phyloP scores from a whole-genome alignment of 37 sponge, comb jelly and placozoan species.

The Dysidea cf. avara region DNA sequence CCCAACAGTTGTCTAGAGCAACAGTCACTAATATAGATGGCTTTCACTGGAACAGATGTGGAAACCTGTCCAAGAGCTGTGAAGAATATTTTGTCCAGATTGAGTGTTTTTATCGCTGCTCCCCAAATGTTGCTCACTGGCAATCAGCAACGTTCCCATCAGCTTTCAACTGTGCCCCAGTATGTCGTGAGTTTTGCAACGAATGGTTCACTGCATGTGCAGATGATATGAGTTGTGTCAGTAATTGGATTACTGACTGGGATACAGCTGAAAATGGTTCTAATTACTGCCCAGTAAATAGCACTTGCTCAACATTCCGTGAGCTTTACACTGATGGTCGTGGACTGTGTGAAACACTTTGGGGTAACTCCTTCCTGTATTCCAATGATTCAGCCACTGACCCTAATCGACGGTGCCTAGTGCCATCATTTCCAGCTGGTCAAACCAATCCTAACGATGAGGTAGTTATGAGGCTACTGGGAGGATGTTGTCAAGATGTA shows the following conservation, averaged over 20 bases:
- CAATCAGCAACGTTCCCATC: conserved; percentile 13
- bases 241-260: conserved; percentile 75
- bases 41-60: conserved; percentile 70
- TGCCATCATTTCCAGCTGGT: conserved; percentile 33
- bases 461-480: conserved; percentile 33
- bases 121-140: conserved; percentile 69
- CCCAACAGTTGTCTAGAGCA: conserved; percentile 46
- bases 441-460: conserved; percentile 51
- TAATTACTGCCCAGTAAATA: conserved; percentile 24
- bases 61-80: conserved; percentile 42
- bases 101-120: conserved; percentile 73
- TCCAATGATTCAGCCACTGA: conserved; percentile 10
- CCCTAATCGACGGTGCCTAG: conserved; percentile 27
- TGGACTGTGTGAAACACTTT: conserved; percentile 42
- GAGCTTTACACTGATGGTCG: conserved; percentile 41
- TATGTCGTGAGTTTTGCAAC: conserved; percentile 66
- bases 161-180: conserved; percentile 49
- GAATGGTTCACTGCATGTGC: conserved; percentile 69
- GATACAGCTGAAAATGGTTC: conserved; percentile 6
- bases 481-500: background rate
- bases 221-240: conserved; percentile 60
- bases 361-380: conserved; percentile 65
- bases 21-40: conserved; percentile 60
- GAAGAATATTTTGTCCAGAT: conserved; percentile 50
- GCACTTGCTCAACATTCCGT: conserved; percentile 40